Evolutionary conservation across 2,888 invertebrate species (phyloP).

Genomic region (Papilio protenor): DNA sequence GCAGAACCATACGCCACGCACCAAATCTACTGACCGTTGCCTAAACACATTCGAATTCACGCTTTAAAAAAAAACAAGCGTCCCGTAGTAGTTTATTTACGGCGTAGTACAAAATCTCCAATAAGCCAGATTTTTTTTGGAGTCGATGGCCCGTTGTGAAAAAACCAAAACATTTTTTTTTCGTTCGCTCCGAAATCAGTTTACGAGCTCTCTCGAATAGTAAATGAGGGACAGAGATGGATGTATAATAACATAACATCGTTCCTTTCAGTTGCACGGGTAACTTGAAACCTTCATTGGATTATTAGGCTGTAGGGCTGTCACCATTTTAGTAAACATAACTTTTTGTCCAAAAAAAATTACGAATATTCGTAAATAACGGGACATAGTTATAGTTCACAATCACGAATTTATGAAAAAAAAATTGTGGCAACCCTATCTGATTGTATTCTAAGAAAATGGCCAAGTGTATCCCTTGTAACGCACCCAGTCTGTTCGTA

Average conservation of each 20-base stretch:
- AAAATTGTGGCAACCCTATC: conserved; percentile 37
- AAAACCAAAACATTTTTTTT: conserved; percentile 83
- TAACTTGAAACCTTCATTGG: conserved; percentile 69
- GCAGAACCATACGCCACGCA: conserved; percentile 57
- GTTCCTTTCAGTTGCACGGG: conserved; percentile 60
- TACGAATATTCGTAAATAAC: too few species aligned
- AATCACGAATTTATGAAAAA: not conserved
- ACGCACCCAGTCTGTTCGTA: conserved; percentile 56
- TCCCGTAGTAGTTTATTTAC: conserved; percentile 76
- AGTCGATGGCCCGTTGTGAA: conserved; percentile 61
- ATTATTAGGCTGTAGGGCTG: conserved; percentile 68
- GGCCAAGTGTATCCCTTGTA: conserved; percentile 59
- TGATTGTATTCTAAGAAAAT: conserved; percentile 69
- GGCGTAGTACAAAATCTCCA: conserved; percentile 73
- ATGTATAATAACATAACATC: conserved; percentile 42
- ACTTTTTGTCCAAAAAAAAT: not conserved
- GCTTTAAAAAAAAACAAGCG: conserved; percentile 59
- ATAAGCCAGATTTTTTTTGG: conserved; percentile 69
- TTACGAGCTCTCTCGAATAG: conserved; percentile 80
- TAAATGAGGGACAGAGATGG: conserved; percentile 66
- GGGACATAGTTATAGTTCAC: not conserved
- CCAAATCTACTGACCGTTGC: conserved; percentile 63
- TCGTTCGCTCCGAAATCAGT: conserved; percentile 75
- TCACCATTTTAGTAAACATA: conserved; percentile 14
- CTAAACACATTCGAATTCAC: conserved; percentile 70